Conservation (phyloP, 53 echinoderm and acorn worm species). For the Mesocentrotus franciscanus region DNA sequence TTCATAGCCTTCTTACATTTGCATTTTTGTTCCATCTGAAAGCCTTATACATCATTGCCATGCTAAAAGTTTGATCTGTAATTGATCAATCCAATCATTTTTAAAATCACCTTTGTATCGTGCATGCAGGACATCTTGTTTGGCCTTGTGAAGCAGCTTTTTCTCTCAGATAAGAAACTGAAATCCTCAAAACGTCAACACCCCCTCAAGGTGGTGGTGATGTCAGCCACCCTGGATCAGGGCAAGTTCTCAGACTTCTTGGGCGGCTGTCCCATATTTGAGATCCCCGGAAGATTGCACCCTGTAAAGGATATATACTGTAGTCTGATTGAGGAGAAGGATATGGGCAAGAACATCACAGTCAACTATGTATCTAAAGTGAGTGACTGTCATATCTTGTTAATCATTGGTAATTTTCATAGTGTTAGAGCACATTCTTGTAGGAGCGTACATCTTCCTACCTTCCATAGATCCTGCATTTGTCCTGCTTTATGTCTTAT, state of each 20-base stretch:
- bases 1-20: too few relatives aligned
- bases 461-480: too few relatives aligned
- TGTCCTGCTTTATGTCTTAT: too few relatives aligned
- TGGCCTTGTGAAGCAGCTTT: slow-evolving; percentile 95
- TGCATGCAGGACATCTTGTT: slow-evolving; percentile 88
- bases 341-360: slow-evolving; percentile 80
- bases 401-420: not conserved
- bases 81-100: not conserved
- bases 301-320: slow-evolving; percentile 94
- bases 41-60: not conserved
- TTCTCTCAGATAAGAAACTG: slow-evolving; percentile 65
- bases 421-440: not conserved
- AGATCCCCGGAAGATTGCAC: slow-evolving; percentile 91
- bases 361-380: slow-evolving; percentile 94
- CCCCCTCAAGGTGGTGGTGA: slow-evolving; percentile 88
- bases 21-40: not conserved
- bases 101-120: not conserved
- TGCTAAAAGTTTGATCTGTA: not conserved
- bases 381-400: not conserved
- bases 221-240: slow-evolving; percentile 95
- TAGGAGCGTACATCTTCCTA: too few relatives aligned
- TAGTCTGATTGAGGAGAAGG: slow-evolving; percentile 81
- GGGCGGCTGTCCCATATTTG: slow-evolving; percentile 84
- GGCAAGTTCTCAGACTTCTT: slow-evolving; percentile 92
- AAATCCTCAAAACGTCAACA: slow-evolving; percentile 73